Evolutionary conservation across 2,888 invertebrate genomes (phyloP).

Genomic region (Cacoxenus indagator): DNA sequence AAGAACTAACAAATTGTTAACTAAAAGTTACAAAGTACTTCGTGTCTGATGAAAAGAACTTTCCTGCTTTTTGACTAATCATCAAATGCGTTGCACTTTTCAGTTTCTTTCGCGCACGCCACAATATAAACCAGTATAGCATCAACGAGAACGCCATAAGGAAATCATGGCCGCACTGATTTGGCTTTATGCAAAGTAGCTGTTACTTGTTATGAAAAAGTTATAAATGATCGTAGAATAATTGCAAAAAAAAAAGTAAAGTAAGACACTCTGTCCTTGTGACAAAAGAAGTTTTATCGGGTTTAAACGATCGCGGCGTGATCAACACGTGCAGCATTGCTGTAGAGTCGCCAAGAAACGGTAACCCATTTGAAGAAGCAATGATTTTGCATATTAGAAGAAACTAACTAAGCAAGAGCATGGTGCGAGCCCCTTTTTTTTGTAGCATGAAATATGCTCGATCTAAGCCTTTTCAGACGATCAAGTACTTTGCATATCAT

Average conservation of each 20-base stretch:
- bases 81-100: constrained; percentile 1
- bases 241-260: neutral
- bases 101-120: neutral
- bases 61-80: constrained; percentile 14
- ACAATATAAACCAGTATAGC: neutral
- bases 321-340: constrained; percentile 9
- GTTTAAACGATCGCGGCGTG: too few species aligned
- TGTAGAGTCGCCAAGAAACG: neutral
- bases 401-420: constrained; percentile 13
- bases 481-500: constrained; percentile 14
- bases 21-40: constrained; percentile 10
- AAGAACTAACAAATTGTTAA: constrained; percentile 4
- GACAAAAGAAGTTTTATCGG: neutral
- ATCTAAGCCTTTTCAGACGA: neutral
- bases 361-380: neutral
- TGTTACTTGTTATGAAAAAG: constrained; percentile 10
- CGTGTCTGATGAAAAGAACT: neutral
- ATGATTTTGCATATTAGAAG: constrained; percentile 7
- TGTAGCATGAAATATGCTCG: neutral
- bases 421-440: constrained; percentile 9
- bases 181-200: constrained; percentile 12
- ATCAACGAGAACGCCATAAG: neutral
- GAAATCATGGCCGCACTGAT: neutral
- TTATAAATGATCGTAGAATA: constrained; percentile 15
- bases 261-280: neutral